Percentiles rank a stretch among this genome's conserved stretches.
Evolutionary conservation across 2,888 invertebrate genomes (phyloP).

Genomic region (Shargacucullia verbasci): DNA sequence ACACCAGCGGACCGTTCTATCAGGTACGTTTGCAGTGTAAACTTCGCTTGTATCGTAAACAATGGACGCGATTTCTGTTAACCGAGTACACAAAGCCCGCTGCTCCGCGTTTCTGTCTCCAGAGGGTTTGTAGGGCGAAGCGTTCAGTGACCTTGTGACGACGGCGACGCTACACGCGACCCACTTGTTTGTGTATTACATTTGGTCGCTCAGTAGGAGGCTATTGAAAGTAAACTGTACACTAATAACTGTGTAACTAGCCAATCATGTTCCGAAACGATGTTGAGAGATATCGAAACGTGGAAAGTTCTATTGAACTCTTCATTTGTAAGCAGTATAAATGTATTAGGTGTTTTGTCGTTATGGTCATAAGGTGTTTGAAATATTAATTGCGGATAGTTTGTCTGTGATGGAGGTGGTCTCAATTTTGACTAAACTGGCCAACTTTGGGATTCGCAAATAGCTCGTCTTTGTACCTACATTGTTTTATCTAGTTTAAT

Average conservation of each 20-base stretch:
- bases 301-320: conserved; percentile 23
- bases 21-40: conserved; percentile 70
- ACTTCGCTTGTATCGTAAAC: conserved; percentile 72
- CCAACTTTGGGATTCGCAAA: conserved; percentile 8
- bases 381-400: conserved; percentile 17
- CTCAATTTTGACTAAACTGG: not conserved
- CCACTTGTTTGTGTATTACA: conserved; percentile 29
- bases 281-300: conserved; percentile 10
- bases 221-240: conserved; percentile 34
- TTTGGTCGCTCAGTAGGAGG: conserved; percentile 41
- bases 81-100: conserved; percentile 57
- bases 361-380: conserved; percentile 8
- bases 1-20: conserved; percentile 62
- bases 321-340: conserved; percentile 15
- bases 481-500: not conserved
- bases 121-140: conserved; percentile 63
- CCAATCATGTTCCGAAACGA: conserved; percentile 25
- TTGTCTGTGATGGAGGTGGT: conserved; percentile 8
- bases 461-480: not conserved
- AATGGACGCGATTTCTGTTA: conserved; percentile 65
- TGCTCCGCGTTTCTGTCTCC: conserved; percentile 56
- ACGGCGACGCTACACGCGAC: conserved; percentile 31
- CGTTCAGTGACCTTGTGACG: conserved; percentile 71
- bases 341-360: conserved; percentile 1
- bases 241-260: conserved; percentile 27